These are phyloP conservation scores for Slavum lentiscoides DNA, from an alignment of 2,888 invertebrate species.

Conservation along the genomic window DNA sequence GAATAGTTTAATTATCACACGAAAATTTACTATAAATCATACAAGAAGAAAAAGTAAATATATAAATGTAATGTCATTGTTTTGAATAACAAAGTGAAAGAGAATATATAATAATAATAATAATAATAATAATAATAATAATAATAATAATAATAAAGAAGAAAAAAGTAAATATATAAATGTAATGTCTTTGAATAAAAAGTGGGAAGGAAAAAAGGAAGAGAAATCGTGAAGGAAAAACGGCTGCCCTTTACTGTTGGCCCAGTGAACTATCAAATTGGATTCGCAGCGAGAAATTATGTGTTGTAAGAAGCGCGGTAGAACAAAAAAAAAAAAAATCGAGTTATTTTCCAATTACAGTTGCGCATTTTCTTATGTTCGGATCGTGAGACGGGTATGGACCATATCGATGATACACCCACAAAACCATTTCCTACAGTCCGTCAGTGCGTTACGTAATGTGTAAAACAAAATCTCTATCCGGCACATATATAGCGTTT, in stretches of 20 bases:
- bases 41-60: neutral
- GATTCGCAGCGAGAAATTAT: constrained; percentile 26
- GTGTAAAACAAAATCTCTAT: no score
- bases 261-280: constrained; percentile 48
- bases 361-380: constrained; percentile 20
- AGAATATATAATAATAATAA: no score
- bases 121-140: no score
- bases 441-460: neutral
- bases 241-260: constrained; percentile 14
- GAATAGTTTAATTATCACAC: no score
- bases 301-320: neutral
- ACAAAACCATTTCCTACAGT: neutral
- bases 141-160: no score
- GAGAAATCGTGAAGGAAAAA: neutral
- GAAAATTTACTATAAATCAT: no score
- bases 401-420: neutral
- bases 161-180: neutral
- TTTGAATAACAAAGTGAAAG: constrained; percentile 5
- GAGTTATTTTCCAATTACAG: constrained; percentile 51
- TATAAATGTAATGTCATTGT: neutral
- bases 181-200: constrained; percentile 4
- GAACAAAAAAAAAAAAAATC: constrained; percentile 28
- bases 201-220: neutral
- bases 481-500: no score
- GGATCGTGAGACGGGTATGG: neutral